Evolutionary conservation across 2,888 invertebrate genomes (phyloP).

Genomic region (Leucoma salicis): DNA sequence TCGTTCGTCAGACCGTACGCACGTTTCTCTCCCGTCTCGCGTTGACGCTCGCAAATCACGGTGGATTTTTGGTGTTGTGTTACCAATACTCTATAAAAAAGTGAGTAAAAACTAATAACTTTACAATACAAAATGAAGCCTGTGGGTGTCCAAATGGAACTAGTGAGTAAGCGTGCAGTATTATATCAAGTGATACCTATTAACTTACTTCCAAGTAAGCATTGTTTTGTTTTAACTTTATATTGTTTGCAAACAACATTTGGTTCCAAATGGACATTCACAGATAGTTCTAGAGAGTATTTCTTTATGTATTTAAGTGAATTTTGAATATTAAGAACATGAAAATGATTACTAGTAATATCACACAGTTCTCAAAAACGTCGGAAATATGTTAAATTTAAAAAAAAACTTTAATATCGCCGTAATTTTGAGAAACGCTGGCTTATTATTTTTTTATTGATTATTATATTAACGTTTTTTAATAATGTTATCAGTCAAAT

Average conservation of each 20-base stretch:
- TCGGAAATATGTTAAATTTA: too few species aligned
- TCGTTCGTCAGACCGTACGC: slow-evolving; percentile 52
- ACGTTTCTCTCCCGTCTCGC: slow-evolving; percentile 42
- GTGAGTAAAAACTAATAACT: slow-evolving; percentile 51
- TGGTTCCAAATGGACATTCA: slow-evolving; percentile 43
- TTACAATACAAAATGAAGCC: slow-evolving; percentile 1
- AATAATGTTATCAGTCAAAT: slow-evolving; percentile 6
- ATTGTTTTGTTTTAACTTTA: slow-evolving; percentile 13
- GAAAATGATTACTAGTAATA: too few species aligned
- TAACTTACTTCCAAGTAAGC: slow-evolving; percentile 39
- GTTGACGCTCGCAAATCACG: slow-evolving; percentile 30
- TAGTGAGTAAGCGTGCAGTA: slow-evolving; percentile 41
- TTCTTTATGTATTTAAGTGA: too few species aligned
- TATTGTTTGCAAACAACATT: slow-evolving; percentile 26
- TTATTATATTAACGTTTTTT: slow-evolving; percentile 1
- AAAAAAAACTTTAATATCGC: too few species aligned
- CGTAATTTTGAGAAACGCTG: too few species aligned
- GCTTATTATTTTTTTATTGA: background rate
- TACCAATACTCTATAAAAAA: slow-evolving; percentile 35
- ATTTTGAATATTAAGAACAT: too few species aligned
- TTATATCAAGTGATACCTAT: slow-evolving; percentile 31
- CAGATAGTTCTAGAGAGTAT: too few species aligned
- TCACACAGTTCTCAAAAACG: too few species aligned
- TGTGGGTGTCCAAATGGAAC: slow-evolving; percentile 41
- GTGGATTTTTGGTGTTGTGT: slow-evolving; percentile 30